phyloP scores from a whole-genome alignment of 2,113 vertebrate genomes.

The Dicentrarchus labrax region DNA sequence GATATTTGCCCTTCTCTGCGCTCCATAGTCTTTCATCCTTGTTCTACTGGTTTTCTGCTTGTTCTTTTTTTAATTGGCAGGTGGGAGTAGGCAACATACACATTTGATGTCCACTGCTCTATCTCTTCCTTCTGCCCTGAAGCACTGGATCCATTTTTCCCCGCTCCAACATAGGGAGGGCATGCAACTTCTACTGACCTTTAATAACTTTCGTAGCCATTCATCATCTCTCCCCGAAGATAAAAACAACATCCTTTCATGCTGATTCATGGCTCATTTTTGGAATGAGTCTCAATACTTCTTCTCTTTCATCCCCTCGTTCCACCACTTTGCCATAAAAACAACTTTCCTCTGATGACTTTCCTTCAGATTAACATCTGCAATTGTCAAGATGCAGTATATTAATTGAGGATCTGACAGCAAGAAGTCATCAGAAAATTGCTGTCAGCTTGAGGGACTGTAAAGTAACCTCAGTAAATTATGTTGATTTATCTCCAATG shows the following conservation, averaged over 20 bases:
- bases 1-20: slow-evolving; percentile 61
- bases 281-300: slow-evolving; percentile 28
- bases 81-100: slow-evolving; percentile 58
- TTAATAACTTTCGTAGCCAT: slow-evolving; percentile 62
- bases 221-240: slow-evolving; percentile 64
- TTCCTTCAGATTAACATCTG: slow-evolving; percentile 25
- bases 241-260: slow-evolving; percentile 55
- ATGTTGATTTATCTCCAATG: not conserved
- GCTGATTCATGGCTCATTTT: slow-evolving; percentile 50
- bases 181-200: slow-evolving; percentile 66
- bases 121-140: slow-evolving; percentile 42
- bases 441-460: not conserved
- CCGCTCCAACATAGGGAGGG: slow-evolving; percentile 25
- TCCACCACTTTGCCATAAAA: slow-evolving; percentile 8
- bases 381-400: not conserved
- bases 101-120: slow-evolving; percentile 57
- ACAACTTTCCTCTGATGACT: not conserved
- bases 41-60: slow-evolving; percentile 45
- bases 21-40: slow-evolving; percentile 49
- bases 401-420: slow-evolving; percentile 14
- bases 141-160: slow-evolving; percentile 31
- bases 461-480: not conserved
- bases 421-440: not conserved
- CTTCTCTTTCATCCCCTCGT: slow-evolving; percentile 32
- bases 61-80: slow-evolving; percentile 70